Evolutionary conservation across 2,113 vertebrate species (phyloP).

Genomic region (Columba livia): DNA sequence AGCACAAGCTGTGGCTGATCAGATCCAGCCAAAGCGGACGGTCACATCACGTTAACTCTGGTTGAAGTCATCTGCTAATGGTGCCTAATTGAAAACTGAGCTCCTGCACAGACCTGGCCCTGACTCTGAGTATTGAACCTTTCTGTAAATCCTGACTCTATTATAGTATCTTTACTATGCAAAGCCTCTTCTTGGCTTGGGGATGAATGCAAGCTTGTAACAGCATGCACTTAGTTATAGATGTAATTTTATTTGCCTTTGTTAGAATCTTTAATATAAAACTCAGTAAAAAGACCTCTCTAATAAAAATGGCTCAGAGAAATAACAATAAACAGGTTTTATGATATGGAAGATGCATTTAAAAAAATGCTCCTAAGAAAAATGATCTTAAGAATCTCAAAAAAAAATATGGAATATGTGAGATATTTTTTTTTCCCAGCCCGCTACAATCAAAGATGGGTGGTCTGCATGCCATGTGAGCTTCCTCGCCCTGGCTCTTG

Average conservation of each 20-base stretch:
- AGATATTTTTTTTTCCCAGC: neutral
- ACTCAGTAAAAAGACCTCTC: neutral
- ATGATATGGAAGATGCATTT: neutral
- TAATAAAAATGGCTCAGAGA: neutral
- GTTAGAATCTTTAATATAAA: neutral
- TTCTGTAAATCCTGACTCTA: neutral
- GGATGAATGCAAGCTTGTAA: neutral
- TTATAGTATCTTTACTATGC: neutral
- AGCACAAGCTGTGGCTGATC: neutral
- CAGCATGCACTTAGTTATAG: neutral
- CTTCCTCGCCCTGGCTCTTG: neutral
- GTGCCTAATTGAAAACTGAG: neutral
- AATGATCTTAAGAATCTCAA: neutral
- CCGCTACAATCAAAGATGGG: neutral
- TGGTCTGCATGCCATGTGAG: neutral
- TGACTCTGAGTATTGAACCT: neutral
- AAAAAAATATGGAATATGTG: neutral
- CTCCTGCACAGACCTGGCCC: neutral
- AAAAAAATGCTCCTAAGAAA: neutral
- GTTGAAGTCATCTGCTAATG: neutral
- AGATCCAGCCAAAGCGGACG: neutral
- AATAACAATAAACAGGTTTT: neutral
- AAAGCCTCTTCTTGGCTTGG: neutral
- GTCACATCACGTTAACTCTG: neutral
- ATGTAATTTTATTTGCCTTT: slow-evolving; percentile 18